Base-by-base conservation (phyloP, 2,797 vertebrate species). In the Lindbergichthys nudifrons region DNA sequence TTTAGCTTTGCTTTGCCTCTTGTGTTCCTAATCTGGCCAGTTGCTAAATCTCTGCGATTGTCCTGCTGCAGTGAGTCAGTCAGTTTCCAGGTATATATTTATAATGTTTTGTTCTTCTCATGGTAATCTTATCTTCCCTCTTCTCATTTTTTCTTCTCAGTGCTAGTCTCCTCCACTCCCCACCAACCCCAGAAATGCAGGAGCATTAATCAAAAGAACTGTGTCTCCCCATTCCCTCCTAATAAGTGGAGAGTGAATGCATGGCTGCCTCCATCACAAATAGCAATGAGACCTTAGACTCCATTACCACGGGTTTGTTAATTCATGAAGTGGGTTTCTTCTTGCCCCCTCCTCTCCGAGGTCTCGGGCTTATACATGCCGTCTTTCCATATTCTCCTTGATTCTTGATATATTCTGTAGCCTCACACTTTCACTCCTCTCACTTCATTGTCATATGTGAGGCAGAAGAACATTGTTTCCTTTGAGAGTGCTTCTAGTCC, bases 201-300 rank as follows among this genome's bases (percentile, higher is more conserved):
- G 70, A 85, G 87, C 89, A 90, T 92, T 92, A 91, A 94, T 92
- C 91, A 88, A 89, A 90, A 82, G 85, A 83, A 89, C 77, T 75
- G 76, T 83, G 91, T 89, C 89, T 92, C 82, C 72, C 81, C 75
- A 87, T 91, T 91, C 85, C 83, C 80, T 76, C 65, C 86, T 90
- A 91, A 91, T 92, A 92, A 92, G 89, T 89, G 82, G 87, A 73
- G 85, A 88, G 71, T 91, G 84, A 91, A 93, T 91, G 92, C 90
- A 90, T 92, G 89, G 82, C 82, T 92, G 91, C 88, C 60, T 87
- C 88, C 81, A 89, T 92, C 88, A 90, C 91, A 92, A 92, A 90
- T 78, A 86, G 88, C 89, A 88, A 91, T 84, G 89, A 94, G 89
- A 92, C 87, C 87, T 89, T 87, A 85, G 89, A 90, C 88, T 92